Conservation (phyloP, 2,113 vertebrate species). For the Pimephales promelas region DNA sequence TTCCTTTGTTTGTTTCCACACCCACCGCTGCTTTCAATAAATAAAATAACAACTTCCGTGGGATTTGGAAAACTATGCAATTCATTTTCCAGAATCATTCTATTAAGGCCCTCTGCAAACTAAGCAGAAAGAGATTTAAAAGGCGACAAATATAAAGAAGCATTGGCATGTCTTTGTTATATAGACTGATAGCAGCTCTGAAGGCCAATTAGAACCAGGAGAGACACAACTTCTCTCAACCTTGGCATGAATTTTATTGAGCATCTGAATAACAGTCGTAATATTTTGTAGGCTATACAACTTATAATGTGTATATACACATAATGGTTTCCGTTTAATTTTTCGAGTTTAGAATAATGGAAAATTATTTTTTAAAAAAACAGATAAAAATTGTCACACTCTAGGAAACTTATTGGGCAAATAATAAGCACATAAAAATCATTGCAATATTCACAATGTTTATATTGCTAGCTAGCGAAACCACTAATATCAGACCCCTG, state of each 20-base stretch:
- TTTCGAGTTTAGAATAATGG: background rate
- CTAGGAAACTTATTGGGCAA: background rate
- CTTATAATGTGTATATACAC: background rate
- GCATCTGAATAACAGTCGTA: too few species aligned
- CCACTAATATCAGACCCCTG: background rate
- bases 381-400: too few species aligned
- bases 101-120: conserved; percentile 38
- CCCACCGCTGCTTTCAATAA: conserved; percentile 61
- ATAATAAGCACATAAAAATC: background rate
- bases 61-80: conserved; percentile 45
- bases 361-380: too few species aligned
- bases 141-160: background rate
- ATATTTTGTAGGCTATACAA: too few species aligned
- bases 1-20: conserved; percentile 57
- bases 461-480: too few species aligned
- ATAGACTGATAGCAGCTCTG: background rate
- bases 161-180: conserved; percentile 24
- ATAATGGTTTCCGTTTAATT: too few species aligned
- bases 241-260: too few species aligned
- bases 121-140: conserved; percentile 46
- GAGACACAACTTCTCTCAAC: background rate
- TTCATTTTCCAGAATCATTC: conserved; percentile 45
- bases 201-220: background rate
- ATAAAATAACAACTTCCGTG: conserved; percentile 56
- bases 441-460: too few species aligned